Evolutionary conservation across 2,888 invertebrate genomes (phyloP).

Genomic region (Megalurothrips usitatus): DNA sequence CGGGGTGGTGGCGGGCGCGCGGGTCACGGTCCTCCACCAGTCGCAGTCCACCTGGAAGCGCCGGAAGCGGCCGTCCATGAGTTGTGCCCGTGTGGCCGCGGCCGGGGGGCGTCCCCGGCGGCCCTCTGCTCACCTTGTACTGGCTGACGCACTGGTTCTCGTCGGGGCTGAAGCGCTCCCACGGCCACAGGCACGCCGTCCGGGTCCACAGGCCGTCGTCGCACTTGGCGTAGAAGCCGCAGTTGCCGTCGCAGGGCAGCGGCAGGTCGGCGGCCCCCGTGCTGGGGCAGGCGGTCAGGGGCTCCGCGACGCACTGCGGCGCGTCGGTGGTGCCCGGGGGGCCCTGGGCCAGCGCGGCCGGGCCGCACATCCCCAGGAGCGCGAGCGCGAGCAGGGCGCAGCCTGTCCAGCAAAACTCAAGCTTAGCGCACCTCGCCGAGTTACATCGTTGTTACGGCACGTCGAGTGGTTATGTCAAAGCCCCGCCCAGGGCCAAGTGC

Average conservation of each 20-base stretch:
- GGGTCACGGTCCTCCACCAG: background rate
- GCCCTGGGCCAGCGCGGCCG: background rate
- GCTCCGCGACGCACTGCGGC: background rate
- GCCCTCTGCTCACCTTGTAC: background rate
- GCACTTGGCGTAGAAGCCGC: background rate
- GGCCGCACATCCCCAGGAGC: background rate
- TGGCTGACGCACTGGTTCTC: background rate
- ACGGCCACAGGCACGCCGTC: background rate
- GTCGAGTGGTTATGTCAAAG: no score
- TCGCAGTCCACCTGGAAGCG: background rate
- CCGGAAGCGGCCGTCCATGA: background rate
- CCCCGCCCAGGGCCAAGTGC: no score
- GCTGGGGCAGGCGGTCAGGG: background rate
- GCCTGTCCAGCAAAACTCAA: no score
- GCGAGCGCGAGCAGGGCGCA: background rate
- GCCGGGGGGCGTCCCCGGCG: background rate
- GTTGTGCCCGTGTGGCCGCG: no score
- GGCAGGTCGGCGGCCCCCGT: background rate
- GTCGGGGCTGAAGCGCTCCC: background rate
- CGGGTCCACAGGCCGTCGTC: background rate
- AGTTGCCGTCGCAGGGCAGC: conserved; percentile 9
- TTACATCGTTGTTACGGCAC: no score
- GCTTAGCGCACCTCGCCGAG: no score
- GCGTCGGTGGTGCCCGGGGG: no score
- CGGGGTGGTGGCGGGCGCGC: background rate